phyloP scores from a whole-genome alignment of 2,888 invertebrate species.

The Epicampocera succincta region DNA sequence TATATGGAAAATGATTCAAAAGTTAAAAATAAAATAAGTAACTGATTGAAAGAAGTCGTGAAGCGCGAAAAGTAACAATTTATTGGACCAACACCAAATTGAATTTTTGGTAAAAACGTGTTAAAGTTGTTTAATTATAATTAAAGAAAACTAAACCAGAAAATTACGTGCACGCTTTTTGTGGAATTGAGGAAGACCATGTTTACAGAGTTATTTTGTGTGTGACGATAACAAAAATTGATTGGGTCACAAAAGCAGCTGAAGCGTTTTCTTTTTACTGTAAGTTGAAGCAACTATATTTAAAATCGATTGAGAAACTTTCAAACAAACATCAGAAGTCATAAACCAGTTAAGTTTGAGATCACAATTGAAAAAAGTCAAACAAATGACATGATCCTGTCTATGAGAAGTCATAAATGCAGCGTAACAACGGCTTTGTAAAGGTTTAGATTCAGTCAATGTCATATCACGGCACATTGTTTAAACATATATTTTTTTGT shows the following conservation, averaged over 20 bases:
- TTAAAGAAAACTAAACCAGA: not conserved
- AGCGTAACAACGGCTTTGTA: too few species aligned
- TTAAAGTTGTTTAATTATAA: slow-evolving; percentile 13
- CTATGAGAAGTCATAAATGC: too few species aligned
- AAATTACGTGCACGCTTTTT: not conserved
- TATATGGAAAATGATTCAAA: slow-evolving; percentile 10
- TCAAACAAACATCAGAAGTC: too few species aligned
- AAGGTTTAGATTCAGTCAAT: too few species aligned
- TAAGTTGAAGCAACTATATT: too few species aligned
- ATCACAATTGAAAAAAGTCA: too few species aligned
- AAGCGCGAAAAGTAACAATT: not conserved
- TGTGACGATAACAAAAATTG: not conserved
- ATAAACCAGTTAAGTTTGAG: too few species aligned
- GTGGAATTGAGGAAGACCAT: slow-evolving; percentile 21
- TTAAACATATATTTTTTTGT: too few species aligned
- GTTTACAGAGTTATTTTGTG: not conserved
- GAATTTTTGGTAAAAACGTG: slow-evolving; percentile 17
- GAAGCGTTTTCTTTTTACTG: not conserved
- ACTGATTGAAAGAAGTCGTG: not conserved
- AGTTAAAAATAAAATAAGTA: not conserved
- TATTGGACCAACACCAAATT: slow-evolving; percentile 17
- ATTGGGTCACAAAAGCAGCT: not conserved
- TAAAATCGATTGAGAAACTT: too few species aligned
- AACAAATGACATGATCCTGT: too few species aligned
- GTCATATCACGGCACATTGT: too few species aligned